These are phyloP conservation scores for Arctocebus calabarensis DNA, from an alignment of 2,797 vertebrate genomes.

Conservation along the genomic window DNA sequence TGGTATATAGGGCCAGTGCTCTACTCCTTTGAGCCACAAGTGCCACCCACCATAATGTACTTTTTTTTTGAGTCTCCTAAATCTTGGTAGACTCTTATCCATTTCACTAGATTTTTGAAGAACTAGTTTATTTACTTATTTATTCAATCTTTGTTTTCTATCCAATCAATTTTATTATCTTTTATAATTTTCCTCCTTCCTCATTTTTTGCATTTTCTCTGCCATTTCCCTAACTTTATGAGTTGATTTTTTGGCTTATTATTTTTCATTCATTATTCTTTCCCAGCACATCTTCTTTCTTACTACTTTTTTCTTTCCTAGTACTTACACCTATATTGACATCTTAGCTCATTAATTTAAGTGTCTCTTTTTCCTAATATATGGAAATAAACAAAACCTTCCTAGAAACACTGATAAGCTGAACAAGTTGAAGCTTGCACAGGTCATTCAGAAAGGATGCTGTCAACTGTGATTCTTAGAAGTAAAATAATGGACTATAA, in stretches of 20 bases:
- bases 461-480: too few species aligned
- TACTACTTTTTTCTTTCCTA: neutral
- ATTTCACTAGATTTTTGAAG: neutral
- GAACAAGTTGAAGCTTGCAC: too few species aligned
- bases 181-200: neutral
- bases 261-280: neutral
- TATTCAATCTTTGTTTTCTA: constrained; percentile 15
- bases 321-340: neutral
- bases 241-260: neutral
- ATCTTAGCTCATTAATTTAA: neutral
- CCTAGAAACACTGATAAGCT: too few species aligned
- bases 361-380: constrained; percentile 13
- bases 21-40: too few species aligned
- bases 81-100: neutral
- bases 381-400: too few species aligned
- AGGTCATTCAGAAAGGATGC: too few species aligned
- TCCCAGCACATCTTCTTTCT: neutral
- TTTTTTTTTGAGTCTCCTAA: neutral
- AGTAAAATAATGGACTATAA: too few species aligned
- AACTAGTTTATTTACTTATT: neutral
- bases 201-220: neutral
- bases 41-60: neutral
- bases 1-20: too few species aligned
- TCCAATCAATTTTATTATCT: neutral
- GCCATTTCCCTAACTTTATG: neutral